A percentile compares a stretch with the other conserved stretches of the same genome.
Evolutionary conservation across 2,888 invertebrate species (phyloP).

Genomic region (Proisotoma minuta): DNA sequence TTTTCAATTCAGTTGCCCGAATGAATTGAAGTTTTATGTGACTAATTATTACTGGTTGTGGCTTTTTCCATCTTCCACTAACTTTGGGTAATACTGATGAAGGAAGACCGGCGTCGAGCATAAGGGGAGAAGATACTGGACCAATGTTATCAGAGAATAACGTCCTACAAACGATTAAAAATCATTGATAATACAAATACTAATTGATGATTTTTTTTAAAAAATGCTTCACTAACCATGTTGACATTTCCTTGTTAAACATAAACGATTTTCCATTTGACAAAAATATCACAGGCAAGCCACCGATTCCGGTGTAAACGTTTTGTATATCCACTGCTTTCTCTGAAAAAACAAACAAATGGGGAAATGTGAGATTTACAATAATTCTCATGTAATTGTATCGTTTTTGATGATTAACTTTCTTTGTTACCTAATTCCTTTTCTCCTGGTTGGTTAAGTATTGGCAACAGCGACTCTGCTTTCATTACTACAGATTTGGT

Average conservation of each 20-base stretch:
- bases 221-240: constrained; percentile 56
- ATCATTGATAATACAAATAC: not conserved
- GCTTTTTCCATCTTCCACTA: constrained; percentile 25
- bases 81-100: constrained; percentile 14
- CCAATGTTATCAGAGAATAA: constrained; percentile 34
- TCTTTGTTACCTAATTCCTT: constrained; percentile 31
- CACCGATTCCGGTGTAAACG: constrained; percentile 53
- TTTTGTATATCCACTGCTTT: constrained; percentile 30
- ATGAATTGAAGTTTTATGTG: constrained; percentile 67
- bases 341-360: constrained; percentile 12
- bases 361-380: not conserved
- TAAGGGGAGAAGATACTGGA: constrained; percentile 30
- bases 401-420: not conserved
- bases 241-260: constrained; percentile 69
- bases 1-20: constrained; percentile 64
- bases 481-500: constrained; percentile 58
- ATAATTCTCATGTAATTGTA: not conserved
- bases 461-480: constrained; percentile 58
- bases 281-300: constrained; percentile 76
- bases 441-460: constrained; percentile 37
- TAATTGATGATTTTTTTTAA: not conserved
- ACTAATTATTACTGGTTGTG: constrained; percentile 51
- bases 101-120: constrained; percentile 17
- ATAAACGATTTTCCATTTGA: constrained; percentile 80
- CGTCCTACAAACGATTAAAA: constrained; percentile 8